phyloP scores from a whole-genome alignment of 2,888 invertebrate genomes.

The Melipona bicolor region DNA sequence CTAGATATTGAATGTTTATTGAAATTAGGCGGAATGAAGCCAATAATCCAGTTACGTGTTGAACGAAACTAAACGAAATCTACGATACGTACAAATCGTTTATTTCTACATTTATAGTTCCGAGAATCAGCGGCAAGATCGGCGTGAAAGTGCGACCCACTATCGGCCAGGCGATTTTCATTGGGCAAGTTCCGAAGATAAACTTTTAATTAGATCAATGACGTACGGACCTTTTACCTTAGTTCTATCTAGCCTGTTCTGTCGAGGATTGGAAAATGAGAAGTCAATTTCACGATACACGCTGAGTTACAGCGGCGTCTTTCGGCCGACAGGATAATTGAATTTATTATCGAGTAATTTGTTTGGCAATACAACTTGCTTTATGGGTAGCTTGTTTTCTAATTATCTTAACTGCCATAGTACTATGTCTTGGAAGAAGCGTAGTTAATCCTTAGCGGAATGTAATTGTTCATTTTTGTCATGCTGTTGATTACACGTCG shows the following conservation, averaged over 20 bases:
- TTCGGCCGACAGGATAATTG: neutral
- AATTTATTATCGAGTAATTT: neutral
- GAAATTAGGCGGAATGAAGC: too few relatives aligned
- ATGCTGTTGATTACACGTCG: neutral
- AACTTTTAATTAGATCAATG: conserved; percentile 31
- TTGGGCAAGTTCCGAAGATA: conserved; percentile 21
- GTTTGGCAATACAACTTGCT: neutral
- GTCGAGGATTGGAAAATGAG: neutral
- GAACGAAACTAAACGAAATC: conserved; percentile 15
- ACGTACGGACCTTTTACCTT: conserved; percentile 22
- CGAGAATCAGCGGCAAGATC: conserved; percentile 40
- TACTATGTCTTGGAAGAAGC: neutral
- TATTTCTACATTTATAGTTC: conserved; percentile 38
- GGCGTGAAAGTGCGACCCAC: conserved; percentile 51
- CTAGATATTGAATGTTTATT: too few relatives aligned
- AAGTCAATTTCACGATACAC: neutral
- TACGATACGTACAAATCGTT: conserved; percentile 19
- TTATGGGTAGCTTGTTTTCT: neutral
- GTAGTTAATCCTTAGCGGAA: neutral
- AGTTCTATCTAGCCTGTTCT: neutral
- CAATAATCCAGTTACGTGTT: neutral
- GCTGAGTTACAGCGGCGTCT: neutral
- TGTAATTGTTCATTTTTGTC: neutral
- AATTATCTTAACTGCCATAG: conserved; percentile 1
- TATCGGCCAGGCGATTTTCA: conserved; percentile 25